phyloP scores from a whole-genome alignment of 2,113 vertebrate species.

The Tor tambroides region DNA sequence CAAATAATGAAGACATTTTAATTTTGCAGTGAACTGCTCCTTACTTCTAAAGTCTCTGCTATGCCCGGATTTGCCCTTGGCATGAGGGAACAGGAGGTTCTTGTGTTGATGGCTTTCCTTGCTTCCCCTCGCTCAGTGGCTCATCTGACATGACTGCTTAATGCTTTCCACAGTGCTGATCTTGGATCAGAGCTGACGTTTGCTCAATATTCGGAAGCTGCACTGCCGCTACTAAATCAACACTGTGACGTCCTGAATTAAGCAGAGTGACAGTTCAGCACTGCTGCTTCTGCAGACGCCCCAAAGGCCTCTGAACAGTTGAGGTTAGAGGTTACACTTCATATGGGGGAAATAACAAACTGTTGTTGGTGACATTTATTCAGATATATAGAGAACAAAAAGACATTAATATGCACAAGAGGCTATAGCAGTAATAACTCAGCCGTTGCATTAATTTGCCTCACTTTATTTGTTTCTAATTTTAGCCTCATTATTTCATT shows the following conservation, averaged over 20 bases:
- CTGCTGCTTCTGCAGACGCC: not conserved
- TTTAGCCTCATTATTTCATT: not conserved
- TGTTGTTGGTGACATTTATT: not conserved
- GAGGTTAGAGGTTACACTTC: not conserved
- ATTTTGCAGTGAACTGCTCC: not conserved
- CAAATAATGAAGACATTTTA: not conserved
- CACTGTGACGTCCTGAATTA: not conserved
- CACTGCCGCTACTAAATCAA: not conserved
- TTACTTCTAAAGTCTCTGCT: not conserved
- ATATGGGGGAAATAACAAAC: not conserved
- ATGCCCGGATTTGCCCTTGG: not conserved
- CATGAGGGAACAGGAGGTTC: not conserved
- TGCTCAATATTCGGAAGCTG: constrained; percentile 40
- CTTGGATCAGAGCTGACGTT: constrained; percentile 42
- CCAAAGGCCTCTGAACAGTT: not conserved
- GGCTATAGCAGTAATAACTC: too few relatives aligned
- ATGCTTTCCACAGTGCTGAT: constrained; percentile 29
- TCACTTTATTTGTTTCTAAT: constrained; percentile 17
- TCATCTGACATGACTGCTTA: constrained; percentile 48
- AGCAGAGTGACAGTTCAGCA: constrained; percentile 3
- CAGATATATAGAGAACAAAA: not conserved
- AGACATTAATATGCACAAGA: not conserved
- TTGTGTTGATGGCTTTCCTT: not conserved
- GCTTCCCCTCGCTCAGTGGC: not conserved
- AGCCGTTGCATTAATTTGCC: not conserved